Evolutionary conservation across 2,113 vertebrate species (phyloP).

Genomic region (Pogonocichla stellata): DNA sequence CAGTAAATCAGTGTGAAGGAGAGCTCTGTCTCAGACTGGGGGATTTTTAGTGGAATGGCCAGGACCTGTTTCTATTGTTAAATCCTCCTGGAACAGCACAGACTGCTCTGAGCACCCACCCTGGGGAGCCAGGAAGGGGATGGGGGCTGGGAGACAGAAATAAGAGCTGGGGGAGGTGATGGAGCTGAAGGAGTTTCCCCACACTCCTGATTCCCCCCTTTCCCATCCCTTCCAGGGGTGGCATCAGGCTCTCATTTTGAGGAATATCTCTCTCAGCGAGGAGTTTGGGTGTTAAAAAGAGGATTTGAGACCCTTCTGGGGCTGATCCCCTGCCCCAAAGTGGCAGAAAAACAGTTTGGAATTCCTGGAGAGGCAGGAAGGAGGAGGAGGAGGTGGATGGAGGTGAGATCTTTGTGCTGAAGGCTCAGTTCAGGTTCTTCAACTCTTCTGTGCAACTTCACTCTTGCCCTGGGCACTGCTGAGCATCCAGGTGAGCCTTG

Average conservation of each 20-base stretch:
- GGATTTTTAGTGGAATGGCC: background rate
- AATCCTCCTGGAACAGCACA: accelerated
- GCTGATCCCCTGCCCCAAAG: background rate
- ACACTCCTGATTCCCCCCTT: background rate
- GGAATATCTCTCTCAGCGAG: accelerated
- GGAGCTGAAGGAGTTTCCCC: background rate
- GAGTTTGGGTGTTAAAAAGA: background rate
- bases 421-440: background rate
- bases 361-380: background rate
- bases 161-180: background rate
- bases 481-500: background rate
- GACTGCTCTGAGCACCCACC: background rate
- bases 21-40: background rate
- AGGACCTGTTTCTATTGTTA: background rate
- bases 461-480: background rate
- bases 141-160: background rate
- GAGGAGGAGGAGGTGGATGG: background rate
- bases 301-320: background rate
- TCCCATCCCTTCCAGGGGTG: background rate
- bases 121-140: background rate
- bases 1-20: background rate
- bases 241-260: background rate
- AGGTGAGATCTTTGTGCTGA: background rate
- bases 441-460: background rate
- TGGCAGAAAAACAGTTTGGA: background rate